Evolutionary conservation across 2,888 invertebrate genomes (phyloP), one percentile per base, ranked within the genome.

Genomic region (Ptychoptera contaminata): DNA sequence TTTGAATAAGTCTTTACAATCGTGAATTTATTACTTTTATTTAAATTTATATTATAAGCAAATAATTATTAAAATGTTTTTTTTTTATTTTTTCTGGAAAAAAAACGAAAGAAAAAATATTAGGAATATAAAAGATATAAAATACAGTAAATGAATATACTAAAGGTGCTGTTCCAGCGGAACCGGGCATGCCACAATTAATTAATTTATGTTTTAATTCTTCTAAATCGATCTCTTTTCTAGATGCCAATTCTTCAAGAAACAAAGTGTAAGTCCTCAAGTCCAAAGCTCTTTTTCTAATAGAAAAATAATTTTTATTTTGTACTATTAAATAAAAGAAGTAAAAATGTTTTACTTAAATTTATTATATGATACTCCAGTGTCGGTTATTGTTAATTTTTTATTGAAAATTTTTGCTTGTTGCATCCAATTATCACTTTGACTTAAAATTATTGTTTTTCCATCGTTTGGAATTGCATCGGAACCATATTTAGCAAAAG

Each of bases 371-470:
- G 16, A 14, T 15, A 40, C 31, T 16, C 40, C 40, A 4, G 40
- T 40, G 8, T 40, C 40, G 1, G 40, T 40, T 5, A 40, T n/a
- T 12, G 40, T 40, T 16, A 40, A 32, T 31, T 40, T 16, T 34
- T 40, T 40, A 32, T 32, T 40, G 11, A 40, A 40, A 10, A 40
- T 16, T 16, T 40, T 40, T 2, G 46, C 46, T 15, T 42, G 38
- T 35, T 42, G 37, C 42, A 46, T 39, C 46, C 46, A 46, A 39
- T 41, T 32, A 29, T 46, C 42, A 29, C 38, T 38, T 35, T 46
- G 46, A 2, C 29, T 34, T 12, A 46, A 23, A 6, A 35, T 23
- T 42, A 46, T 46, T 8, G 35, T 16, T 16, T 16, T 42, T 12
- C 46, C 46, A 12, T 46, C 34, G 15, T 31, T 31, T 0, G 40